A percentile compares a stretch with the other conserved stretches of the same genome.
Conservation (phyloP, 2,113 vertebrate species). For the Donacobius atricapilla region DNA sequence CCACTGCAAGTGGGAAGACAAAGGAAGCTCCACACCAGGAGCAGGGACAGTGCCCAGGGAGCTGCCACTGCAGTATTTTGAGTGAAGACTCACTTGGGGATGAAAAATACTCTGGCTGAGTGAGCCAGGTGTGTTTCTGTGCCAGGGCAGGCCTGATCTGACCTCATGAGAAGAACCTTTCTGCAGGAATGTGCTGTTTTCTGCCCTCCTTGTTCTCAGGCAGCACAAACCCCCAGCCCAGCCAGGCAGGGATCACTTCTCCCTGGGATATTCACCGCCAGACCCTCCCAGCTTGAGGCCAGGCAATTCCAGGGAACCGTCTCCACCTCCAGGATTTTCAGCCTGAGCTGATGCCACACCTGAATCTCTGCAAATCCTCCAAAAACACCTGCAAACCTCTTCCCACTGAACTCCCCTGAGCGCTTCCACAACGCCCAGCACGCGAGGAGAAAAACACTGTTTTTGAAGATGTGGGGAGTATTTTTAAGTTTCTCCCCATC, state of each 20-base stretch:
- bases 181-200: not conserved
- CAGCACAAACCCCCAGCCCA: not conserved
- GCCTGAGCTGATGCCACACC: not conserved
- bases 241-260: not conserved
- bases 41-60: not conserved
- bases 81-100: not conserved
- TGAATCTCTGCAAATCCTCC: not conserved
- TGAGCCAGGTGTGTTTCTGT: not conserved
- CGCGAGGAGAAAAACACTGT: fast-evolving
- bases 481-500: not conserved
- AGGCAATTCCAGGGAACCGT: not conserved
- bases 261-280: fast-evolving
- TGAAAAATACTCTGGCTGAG: not conserved
- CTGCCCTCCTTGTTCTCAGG: not conserved
- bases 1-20: not conserved
- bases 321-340: not conserved
- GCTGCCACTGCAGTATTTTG: not conserved
- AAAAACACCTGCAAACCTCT: not conserved
- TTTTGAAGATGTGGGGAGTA: fast-evolving
- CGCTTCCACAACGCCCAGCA: fast-evolving
- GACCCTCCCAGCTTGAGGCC: not conserved
- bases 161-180: not conserved
- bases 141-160: not conserved
- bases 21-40: not conserved
- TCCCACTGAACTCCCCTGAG: fast-evolving